A percentile compares a stretch with the other conserved stretches of the same genome.
Evolutionary conservation across 2,797 vertebrate species (phyloP).

Genomic region (Clarias laeviceps): DNA sequence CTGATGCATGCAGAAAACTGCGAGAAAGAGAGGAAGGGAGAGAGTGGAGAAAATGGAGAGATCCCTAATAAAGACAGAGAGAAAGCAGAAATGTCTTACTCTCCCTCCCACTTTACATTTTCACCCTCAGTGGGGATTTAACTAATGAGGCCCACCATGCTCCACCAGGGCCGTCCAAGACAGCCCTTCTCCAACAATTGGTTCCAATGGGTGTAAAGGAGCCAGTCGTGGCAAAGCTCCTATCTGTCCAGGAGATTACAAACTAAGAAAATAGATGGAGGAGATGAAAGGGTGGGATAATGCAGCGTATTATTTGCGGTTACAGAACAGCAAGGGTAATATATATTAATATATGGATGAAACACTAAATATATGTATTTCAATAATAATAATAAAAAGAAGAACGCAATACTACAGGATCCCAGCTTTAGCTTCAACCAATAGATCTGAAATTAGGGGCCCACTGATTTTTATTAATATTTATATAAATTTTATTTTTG

Average conservation of each 20-base stretch:
- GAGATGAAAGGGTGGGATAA: slow-evolving; percentile 63
- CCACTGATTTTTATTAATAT: not conserved
- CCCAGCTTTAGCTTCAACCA: not conserved
- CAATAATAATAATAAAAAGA: not conserved
- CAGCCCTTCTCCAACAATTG: slow-evolving; percentile 83
- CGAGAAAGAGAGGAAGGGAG: slow-evolving; percentile 73
- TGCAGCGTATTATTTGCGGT: slow-evolving; percentile 66
- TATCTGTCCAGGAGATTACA: slow-evolving; percentile 77
- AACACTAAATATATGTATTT: not conserved
- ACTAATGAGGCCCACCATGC: slow-evolving; percentile 82
- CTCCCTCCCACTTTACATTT: slow-evolving; percentile 71
- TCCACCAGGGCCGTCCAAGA: slow-evolving; percentile 80
- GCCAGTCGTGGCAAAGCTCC: slow-evolving; percentile 71
- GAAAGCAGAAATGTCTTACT: slow-evolving; percentile 72
- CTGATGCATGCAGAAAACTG: slow-evolving; percentile 80
- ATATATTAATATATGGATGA: not conserved
- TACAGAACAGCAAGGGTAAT: slow-evolving; percentile 28
- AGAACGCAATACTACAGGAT: not conserved
- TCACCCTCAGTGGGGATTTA: slow-evolving; percentile 82
- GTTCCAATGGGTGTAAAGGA: slow-evolving; percentile 83
- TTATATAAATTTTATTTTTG: not conserved
- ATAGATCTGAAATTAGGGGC: not conserved
- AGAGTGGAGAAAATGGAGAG: slow-evolving; percentile 72
- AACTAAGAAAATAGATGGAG: slow-evolving; percentile 76
- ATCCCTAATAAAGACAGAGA: slow-evolving; percentile 50